Evolutionary conservation across 2,113 vertebrate species (phyloP), one percentile per base, ranked within the genome.

Genomic region (Notothenia coriiceps): DNA sequence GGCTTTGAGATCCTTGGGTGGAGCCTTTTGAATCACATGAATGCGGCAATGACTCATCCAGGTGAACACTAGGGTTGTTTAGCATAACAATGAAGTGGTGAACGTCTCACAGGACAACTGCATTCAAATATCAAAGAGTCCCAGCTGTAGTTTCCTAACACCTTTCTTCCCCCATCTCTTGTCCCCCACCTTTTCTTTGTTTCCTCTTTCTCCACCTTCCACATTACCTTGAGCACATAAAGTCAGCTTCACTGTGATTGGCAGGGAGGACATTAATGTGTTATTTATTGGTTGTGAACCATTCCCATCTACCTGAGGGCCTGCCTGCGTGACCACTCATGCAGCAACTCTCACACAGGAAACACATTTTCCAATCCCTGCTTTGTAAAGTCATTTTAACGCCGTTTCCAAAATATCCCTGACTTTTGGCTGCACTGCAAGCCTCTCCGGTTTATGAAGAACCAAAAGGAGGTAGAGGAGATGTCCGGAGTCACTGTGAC

Each of bases 401-500:
- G 1, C 14, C 1, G 11, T 14, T 43, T 54, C 2, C 6, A 47
- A 33, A 46, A 17, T n/a, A 20, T 11, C 4, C 1, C 5, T 25
- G 3, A 6, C 18, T 71, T 46, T 47, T 56, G 12, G n/a, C 56
- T 51, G 10, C n/a, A 46, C 13, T 43, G 15, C 25, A 63, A 40
- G 44, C 70, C 67, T 20, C 5, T 4, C 20, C 5, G 12, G 17
- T 14, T 4, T 4, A 92, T 92, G 93, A 91, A 90, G 69, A 77
- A 33, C n/a, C 83, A 82, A 76, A 88, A 89, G 62, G 77, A 92
- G 76, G 56, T 46, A 0, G 6, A 10, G 33, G 84, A 88, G 5
- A 90, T 82, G 25, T 61, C 86, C 6, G 88, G 57, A 63, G 90
- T 93, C 69, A 92, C 54, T 15, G 59, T 88, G 57, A 94, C 89